Evolutionary conservation across 2,888 invertebrate genomes (phyloP).

Genomic region (Polyommatus iphigenia): DNA sequence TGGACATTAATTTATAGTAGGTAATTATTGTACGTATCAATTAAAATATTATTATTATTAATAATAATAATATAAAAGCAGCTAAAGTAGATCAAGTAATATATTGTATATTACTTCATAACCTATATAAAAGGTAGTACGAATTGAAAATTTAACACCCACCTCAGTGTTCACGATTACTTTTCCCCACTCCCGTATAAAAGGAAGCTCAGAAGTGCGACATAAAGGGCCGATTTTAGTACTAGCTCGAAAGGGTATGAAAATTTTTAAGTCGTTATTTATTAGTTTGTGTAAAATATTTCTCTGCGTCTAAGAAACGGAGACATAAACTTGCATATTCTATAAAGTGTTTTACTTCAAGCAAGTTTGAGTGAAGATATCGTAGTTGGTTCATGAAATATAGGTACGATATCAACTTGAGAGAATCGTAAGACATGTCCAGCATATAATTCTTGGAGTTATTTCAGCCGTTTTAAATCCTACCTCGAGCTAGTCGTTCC

Average conservation of each 20-base stretch:
- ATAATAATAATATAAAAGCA: neutral
- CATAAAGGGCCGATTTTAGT: conserved; percentile 11
- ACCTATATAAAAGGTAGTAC: neutral
- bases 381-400: neutral
- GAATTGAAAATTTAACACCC: neutral
- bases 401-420: neutral
- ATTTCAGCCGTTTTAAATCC: neutral
- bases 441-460: neutral
- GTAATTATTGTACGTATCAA: neutral
- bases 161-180: conserved; percentile 11
- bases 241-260: conserved; percentile 5
- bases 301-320: conserved; percentile 4
- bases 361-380: neutral
- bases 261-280: conserved; percentile 17
- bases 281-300: conserved; percentile 19
- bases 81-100: no score
- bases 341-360: neutral
- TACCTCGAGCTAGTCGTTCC: neutral
- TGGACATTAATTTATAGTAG: no score
- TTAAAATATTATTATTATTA: neutral
- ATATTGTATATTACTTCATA: neutral
- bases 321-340: conserved; percentile 22
- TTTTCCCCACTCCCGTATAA: neutral
- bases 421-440: neutral
- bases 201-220: neutral